Conservation (phyloP, 2,888 invertebrate genomes). For the Cancer borealis region DNA sequence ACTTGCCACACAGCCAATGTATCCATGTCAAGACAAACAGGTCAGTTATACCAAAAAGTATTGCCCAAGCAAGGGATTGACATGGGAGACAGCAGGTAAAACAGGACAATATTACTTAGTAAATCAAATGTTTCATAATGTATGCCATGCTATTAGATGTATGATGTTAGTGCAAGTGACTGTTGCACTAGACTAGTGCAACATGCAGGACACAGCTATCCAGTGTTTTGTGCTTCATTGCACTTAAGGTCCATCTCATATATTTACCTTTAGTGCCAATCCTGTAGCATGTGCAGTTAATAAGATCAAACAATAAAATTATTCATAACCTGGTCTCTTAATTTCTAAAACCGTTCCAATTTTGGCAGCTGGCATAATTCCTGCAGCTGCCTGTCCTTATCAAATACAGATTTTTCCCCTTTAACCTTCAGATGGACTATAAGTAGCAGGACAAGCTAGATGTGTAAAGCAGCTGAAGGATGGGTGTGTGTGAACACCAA, state of each 20-base stretch:
- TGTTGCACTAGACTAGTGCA: slow-evolving; percentile 30
- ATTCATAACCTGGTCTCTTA: not conserved
- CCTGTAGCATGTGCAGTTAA: slow-evolving; percentile 16
- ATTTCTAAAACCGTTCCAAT: not conserved
- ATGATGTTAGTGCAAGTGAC: slow-evolving; percentile 31
- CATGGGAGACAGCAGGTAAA: not conserved
- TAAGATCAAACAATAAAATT: not conserved
- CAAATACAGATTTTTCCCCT: not conserved
- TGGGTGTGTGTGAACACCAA: slow-evolving; percentile 73
- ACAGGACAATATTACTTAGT: not conserved
- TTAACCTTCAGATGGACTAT: slow-evolving; percentile 47
- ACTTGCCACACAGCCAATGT: slow-evolving; percentile 15
- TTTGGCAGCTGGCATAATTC: not conserved
- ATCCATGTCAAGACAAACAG: slow-evolving; percentile 50
- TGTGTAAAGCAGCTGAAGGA: slow-evolving; percentile 54
- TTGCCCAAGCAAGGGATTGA: slow-evolving; percentile 35
- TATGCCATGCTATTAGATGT: slow-evolving; percentile 18
- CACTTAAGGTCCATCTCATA: slow-evolving; percentile 36
- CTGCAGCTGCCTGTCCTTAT: not conserved
- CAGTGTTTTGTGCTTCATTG: slow-evolving; percentile 34
- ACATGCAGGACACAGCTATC: slow-evolving; percentile 40
- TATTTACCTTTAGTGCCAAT: slow-evolving; percentile 17
- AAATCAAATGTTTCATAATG: not conserved
- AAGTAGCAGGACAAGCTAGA: slow-evolving; percentile 53
- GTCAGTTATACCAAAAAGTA: slow-evolving; percentile 39